A percentile compares a stretch with the other conserved stretches of the same genome.
phyloP scores from a whole-genome alignment of 2,797 vertebrate genomes.

The Eulemur mongoz region DNA sequence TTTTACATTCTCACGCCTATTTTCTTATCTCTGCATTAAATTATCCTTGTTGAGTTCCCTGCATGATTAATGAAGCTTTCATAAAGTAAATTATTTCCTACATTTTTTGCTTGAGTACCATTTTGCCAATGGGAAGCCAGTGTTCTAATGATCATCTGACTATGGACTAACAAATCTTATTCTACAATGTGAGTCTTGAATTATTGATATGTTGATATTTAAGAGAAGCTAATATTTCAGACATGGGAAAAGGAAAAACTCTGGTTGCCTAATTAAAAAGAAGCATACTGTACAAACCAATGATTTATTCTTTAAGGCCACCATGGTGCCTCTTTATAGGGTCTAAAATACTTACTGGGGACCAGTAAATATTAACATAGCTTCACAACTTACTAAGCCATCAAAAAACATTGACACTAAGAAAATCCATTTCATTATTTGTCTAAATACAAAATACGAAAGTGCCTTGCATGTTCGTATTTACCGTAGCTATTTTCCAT shows the following conservation, averaged over 20 bases:
- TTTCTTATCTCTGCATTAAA: neutral
- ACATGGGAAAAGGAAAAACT: neutral
- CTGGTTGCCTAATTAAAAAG: slow-evolving; percentile 19
- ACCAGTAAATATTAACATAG: neutral
- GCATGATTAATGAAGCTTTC: neutral
- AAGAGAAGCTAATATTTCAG: slow-evolving; percentile 50
- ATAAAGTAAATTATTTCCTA: neutral
- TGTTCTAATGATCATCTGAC: neutral
- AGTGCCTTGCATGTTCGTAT: neutral
- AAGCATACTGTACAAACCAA: neutral
- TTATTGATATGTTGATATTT: neutral
- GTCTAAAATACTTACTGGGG: neutral
- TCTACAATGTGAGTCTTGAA: neutral
- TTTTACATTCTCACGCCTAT: neutral
- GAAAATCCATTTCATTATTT: neutral
- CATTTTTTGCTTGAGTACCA: neutral
- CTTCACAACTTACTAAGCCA: slow-evolving; percentile 9
- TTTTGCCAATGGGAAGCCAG: neutral
- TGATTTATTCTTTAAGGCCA: slow-evolving; percentile 3
- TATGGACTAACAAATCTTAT: neutral
- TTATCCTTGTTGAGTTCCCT: neutral
- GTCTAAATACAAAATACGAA: neutral
- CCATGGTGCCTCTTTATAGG: neutral
- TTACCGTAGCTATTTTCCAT: neutral
- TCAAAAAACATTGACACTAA: neutral